These are phyloP conservation scores for Sebastes oblongus DNA, from an alignment of 2,797 vertebrate genomes.

Conservation along the genomic window DNA sequence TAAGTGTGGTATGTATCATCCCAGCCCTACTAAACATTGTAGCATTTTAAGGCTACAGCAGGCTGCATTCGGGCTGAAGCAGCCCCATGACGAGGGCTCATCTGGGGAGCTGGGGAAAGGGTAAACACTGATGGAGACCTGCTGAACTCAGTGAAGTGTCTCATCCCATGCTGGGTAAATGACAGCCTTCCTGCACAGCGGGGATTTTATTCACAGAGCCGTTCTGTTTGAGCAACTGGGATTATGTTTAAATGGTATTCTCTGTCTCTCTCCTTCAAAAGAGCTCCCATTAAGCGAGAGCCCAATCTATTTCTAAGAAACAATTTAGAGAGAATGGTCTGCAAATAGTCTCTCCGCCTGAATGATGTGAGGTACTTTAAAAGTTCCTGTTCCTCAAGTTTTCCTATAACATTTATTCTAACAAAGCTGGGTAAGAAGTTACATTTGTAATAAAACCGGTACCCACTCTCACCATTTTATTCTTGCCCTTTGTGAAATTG, in stretches of 20 bases:
- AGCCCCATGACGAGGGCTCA: constrained; percentile 58
- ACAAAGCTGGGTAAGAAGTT: neutral
- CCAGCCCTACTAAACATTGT: neutral
- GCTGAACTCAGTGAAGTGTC: constrained; percentile 68
- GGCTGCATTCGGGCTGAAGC: constrained; percentile 4
- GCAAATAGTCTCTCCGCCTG: constrained; percentile 15
- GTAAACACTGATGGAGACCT: constrained; percentile 66
- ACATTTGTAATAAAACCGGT: neutral
- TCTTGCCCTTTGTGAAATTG: constrained; percentile 13
- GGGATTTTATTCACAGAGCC: constrained; percentile 62
- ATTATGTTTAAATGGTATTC: constrained; percentile 58
- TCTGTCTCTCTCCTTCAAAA: constrained; percentile 28
- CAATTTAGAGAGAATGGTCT: constrained; percentile 23
- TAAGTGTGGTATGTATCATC: too few species aligned
- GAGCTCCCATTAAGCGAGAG: constrained; percentile 41
- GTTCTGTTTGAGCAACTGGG: constrained; percentile 63
- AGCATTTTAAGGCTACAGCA: neutral
- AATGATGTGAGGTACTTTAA: constrained; percentile 25
- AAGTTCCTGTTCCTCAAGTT: constrained; percentile 19
- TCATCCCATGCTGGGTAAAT: constrained; percentile 67
- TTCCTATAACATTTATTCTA: neutral
- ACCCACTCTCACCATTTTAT: neutral
- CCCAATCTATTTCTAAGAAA: constrained; percentile 36
- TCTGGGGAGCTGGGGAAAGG: constrained; percentile 57
- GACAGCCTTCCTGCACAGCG: constrained; percentile 65